Percentiles rank a stretch among this genome's conserved stretches.
Evolutionary conservation across 2,113 vertebrate species (phyloP).

Genomic region (Xiphophorus maculatus): DNA sequence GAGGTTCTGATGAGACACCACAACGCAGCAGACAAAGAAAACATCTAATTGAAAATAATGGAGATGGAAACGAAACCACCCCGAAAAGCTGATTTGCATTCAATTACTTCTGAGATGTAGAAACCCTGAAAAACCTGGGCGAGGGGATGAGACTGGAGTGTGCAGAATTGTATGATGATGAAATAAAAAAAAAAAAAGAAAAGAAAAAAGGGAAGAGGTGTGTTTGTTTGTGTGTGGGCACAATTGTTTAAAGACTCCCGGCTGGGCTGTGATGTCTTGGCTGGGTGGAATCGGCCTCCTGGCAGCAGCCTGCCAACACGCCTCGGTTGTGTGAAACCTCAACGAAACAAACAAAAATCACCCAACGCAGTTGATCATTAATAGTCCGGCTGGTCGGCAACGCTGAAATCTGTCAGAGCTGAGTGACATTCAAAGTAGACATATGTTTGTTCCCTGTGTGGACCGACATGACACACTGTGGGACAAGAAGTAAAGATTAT

Average conservation of each 20-base stretch:
- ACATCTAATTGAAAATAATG: background rate
- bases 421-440: slow-evolving; percentile 5
- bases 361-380: slow-evolving; percentile 15
- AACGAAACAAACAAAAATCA: slow-evolving; percentile 20
- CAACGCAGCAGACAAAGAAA: background rate
- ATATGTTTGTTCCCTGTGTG: background rate
- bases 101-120: slow-evolving; percentile 1
- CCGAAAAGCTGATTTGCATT: background rate
- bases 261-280: slow-evolving; percentile 25
- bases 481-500: background rate
- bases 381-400: slow-evolving; percentile 15
- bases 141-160: background rate
- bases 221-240: slow-evolving; percentile 43
- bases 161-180: slow-evolving; percentile 3
- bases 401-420: slow-evolving; percentile 1
- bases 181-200: too few species aligned
- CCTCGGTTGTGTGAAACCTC: slow-evolving; percentile 25
- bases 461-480: background rate
- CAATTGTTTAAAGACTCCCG: slow-evolving; percentile 40
- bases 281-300: slow-evolving; percentile 18
- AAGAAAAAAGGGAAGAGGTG: background rate
- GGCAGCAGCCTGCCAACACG: slow-evolving; percentile 23
- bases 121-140: background rate
- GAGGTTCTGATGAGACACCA: background rate
- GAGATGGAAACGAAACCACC: background rate